Percentiles rank a stretch among this genome's conserved stretches.
Conservation (phyloP, 2,113 vertebrate species). For the Hypocryptadius cinnamomeus region DNA sequence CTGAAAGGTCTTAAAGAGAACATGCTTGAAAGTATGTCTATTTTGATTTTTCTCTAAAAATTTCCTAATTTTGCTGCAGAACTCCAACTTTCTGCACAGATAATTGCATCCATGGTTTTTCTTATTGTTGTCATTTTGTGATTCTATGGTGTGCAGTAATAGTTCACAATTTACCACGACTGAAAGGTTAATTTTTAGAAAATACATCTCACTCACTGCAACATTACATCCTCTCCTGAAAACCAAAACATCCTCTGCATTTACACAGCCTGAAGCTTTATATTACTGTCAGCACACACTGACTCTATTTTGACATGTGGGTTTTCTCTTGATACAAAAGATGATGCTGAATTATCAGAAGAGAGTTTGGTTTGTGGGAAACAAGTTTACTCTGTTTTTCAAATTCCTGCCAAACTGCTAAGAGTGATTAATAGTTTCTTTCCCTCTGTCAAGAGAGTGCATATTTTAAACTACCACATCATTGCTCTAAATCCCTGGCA, state of each 20-base stretch:
- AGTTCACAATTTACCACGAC: background rate
- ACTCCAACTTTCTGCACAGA: background rate
- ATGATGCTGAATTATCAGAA: background rate
- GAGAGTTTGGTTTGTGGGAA: background rate
- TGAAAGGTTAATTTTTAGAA: background rate
- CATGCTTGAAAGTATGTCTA: background rate
- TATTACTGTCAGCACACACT: background rate
- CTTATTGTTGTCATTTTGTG: background rate
- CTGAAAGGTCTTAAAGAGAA: background rate
- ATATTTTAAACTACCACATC: constrained; percentile 16
- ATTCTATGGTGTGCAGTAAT: background rate
- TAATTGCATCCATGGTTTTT: background rate
- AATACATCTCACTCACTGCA: background rate
- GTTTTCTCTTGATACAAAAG: background rate
- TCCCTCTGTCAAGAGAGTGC: background rate
- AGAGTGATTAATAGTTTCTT: background rate
- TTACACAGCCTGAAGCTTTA: background rate
- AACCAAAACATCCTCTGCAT: background rate
- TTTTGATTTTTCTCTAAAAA: background rate
- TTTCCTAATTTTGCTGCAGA: background rate
- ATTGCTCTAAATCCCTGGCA: background rate
- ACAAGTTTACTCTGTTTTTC: background rate
- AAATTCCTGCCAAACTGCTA: background rate
- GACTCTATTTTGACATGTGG: background rate
- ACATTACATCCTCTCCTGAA: background rate